Evolutionary conservation across 2,113 vertebrate species (phyloP).

Genomic region (Megalops atlanticus): DNA sequence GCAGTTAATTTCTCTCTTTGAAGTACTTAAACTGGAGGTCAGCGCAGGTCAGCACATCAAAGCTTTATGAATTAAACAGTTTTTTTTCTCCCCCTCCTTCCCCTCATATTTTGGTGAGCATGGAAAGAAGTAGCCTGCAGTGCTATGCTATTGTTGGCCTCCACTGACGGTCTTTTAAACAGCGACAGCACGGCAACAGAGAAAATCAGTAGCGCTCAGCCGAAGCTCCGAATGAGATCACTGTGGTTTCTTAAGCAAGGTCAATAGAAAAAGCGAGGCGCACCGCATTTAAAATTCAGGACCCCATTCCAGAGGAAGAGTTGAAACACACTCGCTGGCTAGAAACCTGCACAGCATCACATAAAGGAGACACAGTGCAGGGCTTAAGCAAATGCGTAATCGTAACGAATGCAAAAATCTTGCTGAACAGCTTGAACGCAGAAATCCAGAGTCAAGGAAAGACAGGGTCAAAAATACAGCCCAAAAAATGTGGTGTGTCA

Average conservation of each 20-base stretch:
- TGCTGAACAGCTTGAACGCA: too few species aligned
- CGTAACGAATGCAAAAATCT: neutral
- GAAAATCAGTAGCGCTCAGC: slow-evolving; percentile 72
- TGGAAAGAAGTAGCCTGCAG: slow-evolving; percentile 72
- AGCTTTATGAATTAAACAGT: slow-evolving; percentile 80
- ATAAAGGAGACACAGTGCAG: slow-evolving; percentile 62
- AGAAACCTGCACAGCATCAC: slow-evolving; percentile 66
- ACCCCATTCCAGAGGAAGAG: slow-evolving; percentile 53
- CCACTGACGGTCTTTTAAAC: slow-evolving; percentile 62
- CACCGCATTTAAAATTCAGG: slow-evolving; percentile 70
- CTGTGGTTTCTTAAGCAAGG: slow-evolving; percentile 69
- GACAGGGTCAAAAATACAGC: too few species aligned
- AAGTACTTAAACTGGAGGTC: slow-evolving; percentile 73
- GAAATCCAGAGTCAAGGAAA: too few species aligned
- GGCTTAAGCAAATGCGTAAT: slow-evolving; percentile 67
- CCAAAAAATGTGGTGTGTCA: too few species aligned
- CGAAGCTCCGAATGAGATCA: slow-evolving; percentile 75
- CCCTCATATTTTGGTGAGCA: slow-evolving; percentile 64
- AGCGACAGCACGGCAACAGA: slow-evolving; percentile 62
- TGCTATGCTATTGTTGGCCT: slow-evolving; percentile 63
- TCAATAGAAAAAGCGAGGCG: slow-evolving; percentile 64
- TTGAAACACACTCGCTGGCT: slow-evolving; percentile 60
- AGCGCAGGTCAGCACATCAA: slow-evolving; percentile 84
- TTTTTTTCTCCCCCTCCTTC: slow-evolving; percentile 54
- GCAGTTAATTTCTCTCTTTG: slow-evolving; percentile 82